These are phyloP conservation scores for Nomada hirtipes DNA, from an alignment of 2,888 invertebrate species.

Conservation along the genomic window DNA sequence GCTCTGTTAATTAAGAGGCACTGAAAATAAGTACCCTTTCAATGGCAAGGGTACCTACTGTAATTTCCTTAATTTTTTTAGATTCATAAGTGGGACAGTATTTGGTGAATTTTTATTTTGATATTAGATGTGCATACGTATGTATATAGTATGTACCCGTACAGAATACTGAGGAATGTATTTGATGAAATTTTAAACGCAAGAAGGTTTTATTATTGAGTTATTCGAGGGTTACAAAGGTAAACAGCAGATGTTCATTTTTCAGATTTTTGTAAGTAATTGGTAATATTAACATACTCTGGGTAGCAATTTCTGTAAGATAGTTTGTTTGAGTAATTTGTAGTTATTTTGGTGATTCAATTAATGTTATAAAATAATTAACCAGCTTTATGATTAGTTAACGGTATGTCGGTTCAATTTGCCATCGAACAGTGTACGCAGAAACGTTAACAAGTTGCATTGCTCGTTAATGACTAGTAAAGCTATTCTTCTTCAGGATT, in stretches of 20 bases:
- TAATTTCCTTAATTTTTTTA: not conserved
- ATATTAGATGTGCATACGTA: not conserved
- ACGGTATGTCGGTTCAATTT: constrained; percentile 29
- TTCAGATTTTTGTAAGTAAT: too few relatives aligned
- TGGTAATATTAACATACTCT: too few relatives aligned
- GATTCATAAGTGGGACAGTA: not conserved
- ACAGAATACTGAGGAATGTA: not conserved
- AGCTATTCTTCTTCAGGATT: constrained; percentile 44
- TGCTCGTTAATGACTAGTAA: constrained; percentile 59
- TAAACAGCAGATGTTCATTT: too few relatives aligned
- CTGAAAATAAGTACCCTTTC: not conserved
- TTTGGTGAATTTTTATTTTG: not conserved
- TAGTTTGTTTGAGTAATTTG: too few relatives aligned
- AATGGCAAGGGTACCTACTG: not conserved
- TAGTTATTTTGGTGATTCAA: not conserved
- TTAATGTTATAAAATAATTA: constrained; percentile 36
- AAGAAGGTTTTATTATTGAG: too few relatives aligned
- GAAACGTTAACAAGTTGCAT: constrained; percentile 60
- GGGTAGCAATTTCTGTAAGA: too few relatives aligned
- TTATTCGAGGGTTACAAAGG: too few relatives aligned
- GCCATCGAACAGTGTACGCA: constrained; percentile 36
- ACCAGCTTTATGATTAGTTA: constrained; percentile 25
- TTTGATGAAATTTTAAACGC: too few relatives aligned
- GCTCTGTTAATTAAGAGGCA: constrained; percentile 47
- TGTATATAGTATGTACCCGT: not conserved